Percentiles rank a stretch among this genome's conserved stretches.
Evolutionary conservation across 2,888 invertebrate species (phyloP).

Genomic region (Chrysolina americana): DNA sequence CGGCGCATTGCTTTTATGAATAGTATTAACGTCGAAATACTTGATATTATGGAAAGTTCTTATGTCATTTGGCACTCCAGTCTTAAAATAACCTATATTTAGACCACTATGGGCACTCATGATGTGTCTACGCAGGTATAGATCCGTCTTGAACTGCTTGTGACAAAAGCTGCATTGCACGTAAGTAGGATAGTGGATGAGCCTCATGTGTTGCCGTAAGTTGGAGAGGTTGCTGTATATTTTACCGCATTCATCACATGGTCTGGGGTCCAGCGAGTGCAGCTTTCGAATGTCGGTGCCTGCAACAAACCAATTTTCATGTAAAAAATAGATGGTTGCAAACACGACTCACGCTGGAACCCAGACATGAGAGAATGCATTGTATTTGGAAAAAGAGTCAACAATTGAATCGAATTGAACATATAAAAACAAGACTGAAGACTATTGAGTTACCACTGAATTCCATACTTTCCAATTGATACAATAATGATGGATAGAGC

Average conservation of each 20-base stretch:
- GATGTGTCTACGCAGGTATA: constrained; percentile 76
- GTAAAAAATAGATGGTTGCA: constrained; percentile 62
- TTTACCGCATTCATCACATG: constrained; percentile 77
- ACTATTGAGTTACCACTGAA: no score
- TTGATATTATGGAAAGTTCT: constrained; percentile 41
- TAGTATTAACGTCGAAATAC: constrained; percentile 41
- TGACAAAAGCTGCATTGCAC: constrained; percentile 75
- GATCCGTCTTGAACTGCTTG: constrained; percentile 77
- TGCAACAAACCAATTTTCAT: constrained; percentile 60
- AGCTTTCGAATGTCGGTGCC: constrained; percentile 69
- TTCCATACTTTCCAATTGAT: no score
- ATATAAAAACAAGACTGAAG: no score
- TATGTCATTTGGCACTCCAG: constrained; percentile 33
- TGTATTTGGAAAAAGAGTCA: no score
- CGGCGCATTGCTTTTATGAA: constrained; percentile 34
- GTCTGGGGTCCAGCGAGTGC: constrained; percentile 72
- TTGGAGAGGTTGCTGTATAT: constrained; percentile 78
- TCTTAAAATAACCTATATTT: constrained; percentile 41
- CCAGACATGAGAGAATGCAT: constrained; percentile 36
- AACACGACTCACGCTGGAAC: constrained; percentile 57
- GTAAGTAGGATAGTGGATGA: constrained; percentile 77
- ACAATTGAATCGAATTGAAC: no score
- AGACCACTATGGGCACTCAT: constrained; percentile 72
- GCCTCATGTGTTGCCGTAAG: constrained; percentile 77
- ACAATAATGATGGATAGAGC: no score